These are phyloP conservation scores for Monochamus saltuarius DNA, from an alignment of 1,140 invertebrate genomes.

Conservation along the genomic window DNA sequence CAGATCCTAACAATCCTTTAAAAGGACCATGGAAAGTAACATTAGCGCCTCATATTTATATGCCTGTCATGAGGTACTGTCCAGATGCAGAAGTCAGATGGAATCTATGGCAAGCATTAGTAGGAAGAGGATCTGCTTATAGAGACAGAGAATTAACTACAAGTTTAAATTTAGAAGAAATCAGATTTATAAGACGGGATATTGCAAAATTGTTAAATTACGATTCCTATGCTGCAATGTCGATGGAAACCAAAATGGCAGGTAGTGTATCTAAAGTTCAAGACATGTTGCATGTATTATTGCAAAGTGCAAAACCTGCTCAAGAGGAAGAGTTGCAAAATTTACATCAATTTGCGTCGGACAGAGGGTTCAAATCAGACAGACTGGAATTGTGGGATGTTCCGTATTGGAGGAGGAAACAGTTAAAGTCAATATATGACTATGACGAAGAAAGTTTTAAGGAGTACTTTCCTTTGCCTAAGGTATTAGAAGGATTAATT, in stretches of 20 bases:
- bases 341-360: slow-evolving; percentile 73
- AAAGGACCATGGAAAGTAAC: slow-evolving; percentile 79
- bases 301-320: slow-evolving; percentile 65
- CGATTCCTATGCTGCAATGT: slow-evolving; percentile 77
- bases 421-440: slow-evolving; percentile 63
- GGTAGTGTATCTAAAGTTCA: slow-evolving; percentile 77
- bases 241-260: slow-evolving; percentile 95
- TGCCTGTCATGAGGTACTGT: slow-evolving; percentile 80
- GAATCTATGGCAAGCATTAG: slow-evolving; percentile 80
- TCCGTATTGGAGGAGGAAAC: slow-evolving; percentile 80
- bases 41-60: slow-evolving; percentile 69
- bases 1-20: slow-evolving; percentile 60
- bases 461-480: slow-evolving; percentile 81
- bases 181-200: slow-evolving; percentile 66
- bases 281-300: slow-evolving; percentile 68
- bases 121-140: slow-evolving; percentile 67
- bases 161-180: slow-evolving; percentile 74
- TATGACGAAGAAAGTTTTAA: slow-evolving; percentile 71
- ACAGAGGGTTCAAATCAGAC: slow-evolving; percentile 68
- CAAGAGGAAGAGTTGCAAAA: slow-evolving; percentile 75
- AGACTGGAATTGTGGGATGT: slow-evolving; percentile 80
- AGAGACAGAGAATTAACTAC: slow-evolving; percentile 68
- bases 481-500: slow-evolving; percentile 76
- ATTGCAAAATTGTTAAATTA: slow-evolving; percentile 80
- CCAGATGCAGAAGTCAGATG: slow-evolving; percentile 72